phyloP scores from a whole-genome alignment of 2,113 vertebrate species.

The Cottus gobio region DNA sequence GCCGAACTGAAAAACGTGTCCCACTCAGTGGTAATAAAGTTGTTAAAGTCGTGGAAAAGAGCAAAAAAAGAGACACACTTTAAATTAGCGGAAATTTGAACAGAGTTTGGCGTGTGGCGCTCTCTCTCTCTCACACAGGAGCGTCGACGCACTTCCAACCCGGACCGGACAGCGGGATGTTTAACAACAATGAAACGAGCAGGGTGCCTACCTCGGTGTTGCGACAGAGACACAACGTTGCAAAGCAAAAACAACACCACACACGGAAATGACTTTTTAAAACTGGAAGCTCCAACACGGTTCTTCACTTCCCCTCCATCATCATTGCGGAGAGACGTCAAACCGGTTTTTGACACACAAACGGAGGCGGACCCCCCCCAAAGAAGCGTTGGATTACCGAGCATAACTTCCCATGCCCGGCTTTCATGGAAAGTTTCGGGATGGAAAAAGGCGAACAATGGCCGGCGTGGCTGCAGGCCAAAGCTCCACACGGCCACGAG shows the following conservation, averaged over 20 bases:
- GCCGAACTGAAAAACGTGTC: neutral
- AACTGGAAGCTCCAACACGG: neutral
- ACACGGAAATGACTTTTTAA: neutral
- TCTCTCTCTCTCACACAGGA: neutral
- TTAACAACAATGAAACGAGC: neutral
- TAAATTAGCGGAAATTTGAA: neutral
- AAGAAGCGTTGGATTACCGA: neutral
- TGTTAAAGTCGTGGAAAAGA: too few species aligned
- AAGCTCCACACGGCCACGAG: too few species aligned
- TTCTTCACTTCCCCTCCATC: constrained; percentile 31
- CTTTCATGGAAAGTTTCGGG: neutral
- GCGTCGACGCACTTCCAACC: neutral
- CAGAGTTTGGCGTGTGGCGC: neutral
- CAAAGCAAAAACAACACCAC: too few species aligned
- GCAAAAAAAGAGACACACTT: rapidly evolving
- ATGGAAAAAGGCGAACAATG: neutral
- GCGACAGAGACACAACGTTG: neutral
- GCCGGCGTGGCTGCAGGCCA: rapidly evolving
- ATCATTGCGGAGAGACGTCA: neutral
- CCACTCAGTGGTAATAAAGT: neutral
- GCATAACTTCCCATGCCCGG: neutral
- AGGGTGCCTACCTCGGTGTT: constrained; percentile 38
- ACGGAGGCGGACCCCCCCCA: neutral
- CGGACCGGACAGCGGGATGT: constrained; percentile 55
- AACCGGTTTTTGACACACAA: constrained; percentile 12